Percentiles rank a stretch among this genome's conserved stretches.
Conservation (phyloP, 1,140 invertebrate genomes). For the Eriosoma lanigerum region DNA sequence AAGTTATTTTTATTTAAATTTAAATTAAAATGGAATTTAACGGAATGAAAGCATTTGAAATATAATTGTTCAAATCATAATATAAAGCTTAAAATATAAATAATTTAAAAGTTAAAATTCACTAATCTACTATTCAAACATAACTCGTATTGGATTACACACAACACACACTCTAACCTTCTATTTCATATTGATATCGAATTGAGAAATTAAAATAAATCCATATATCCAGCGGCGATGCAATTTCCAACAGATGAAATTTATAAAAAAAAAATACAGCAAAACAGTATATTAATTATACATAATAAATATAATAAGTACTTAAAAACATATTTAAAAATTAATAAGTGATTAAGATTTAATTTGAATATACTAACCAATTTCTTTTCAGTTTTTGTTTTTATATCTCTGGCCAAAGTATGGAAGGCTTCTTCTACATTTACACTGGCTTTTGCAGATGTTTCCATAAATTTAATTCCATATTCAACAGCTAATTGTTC, state of each 20-base stretch:
- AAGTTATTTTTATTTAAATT: too few relatives aligned
- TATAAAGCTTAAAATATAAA: too few relatives aligned
- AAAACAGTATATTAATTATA: constrained; percentile 14
- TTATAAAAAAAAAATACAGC: constrained; percentile 8
- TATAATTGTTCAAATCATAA: too few relatives aligned
- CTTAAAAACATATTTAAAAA: not conserved
- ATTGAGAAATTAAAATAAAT: constrained; percentile 30
- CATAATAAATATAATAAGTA: not conserved
- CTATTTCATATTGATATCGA: not conserved
- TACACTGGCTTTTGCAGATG: constrained; percentile 86
- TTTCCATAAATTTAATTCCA: constrained; percentile 92
- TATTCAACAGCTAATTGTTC: constrained; percentile 85
- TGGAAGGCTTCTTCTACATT: constrained; percentile 91
- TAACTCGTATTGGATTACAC: not conserved
- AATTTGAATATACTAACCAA: constrained; percentile 67
- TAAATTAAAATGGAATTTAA: too few relatives aligned
- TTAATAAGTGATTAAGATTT: not conserved
- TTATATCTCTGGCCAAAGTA: constrained; percentile 89
- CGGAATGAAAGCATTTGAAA: too few relatives aligned
- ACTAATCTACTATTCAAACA: not conserved
- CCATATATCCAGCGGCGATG: constrained; percentile 17
- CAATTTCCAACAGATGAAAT: constrained; percentile 1
- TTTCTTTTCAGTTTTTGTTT: constrained; percentile 94
- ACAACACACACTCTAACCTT: constrained; percentile 20
- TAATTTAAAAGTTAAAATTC: constrained; percentile 10